phyloP scores from a whole-genome alignment of 2,888 invertebrate species.

The Pterostichus madidus region DNA sequence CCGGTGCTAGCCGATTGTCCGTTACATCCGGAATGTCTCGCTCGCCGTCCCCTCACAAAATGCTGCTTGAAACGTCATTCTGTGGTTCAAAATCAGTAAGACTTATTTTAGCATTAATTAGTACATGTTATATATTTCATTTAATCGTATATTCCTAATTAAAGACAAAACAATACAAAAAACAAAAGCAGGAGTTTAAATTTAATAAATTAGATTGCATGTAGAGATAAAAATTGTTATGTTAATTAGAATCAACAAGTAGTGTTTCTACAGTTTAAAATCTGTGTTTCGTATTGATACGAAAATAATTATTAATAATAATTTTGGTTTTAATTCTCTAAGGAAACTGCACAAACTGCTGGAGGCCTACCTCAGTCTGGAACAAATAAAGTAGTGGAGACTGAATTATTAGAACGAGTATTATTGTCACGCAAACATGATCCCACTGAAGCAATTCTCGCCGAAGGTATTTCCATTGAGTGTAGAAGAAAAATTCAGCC shows the following conservation, averaged over 20 bases:
- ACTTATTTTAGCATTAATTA: not conserved
- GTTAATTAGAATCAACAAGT: slow-evolving; percentile 10
- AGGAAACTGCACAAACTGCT: slow-evolving; percentile 65
- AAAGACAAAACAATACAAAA: not conserved
- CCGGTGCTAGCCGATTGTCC: slow-evolving; percentile 80
- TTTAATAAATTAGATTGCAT: not conserved
- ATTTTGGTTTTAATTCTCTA: not conserved
- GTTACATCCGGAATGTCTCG: slow-evolving; percentile 81
- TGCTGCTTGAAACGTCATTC: slow-evolving; percentile 93
- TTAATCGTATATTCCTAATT: not conserved
- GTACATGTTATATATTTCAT: not conserved
- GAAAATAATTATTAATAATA: not conserved
- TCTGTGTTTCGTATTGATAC: not conserved
- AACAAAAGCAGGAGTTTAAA: not conserved
- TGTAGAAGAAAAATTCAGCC: slow-evolving; percentile 68
- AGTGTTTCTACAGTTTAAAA: not conserved
- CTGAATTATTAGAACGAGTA: slow-evolving; percentile 80
- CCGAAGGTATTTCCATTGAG: slow-evolving; percentile 81
- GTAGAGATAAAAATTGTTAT: not conserved
- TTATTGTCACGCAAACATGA: slow-evolving; percentile 82
- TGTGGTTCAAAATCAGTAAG: slow-evolving; percentile 87
- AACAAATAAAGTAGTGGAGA: slow-evolving; percentile 77
- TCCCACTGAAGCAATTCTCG: slow-evolving; percentile 82
- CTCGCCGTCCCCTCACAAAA: slow-evolving; percentile 94
- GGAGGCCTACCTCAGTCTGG: slow-evolving; percentile 73